These are phyloP conservation scores for Nyctibius bracteatus DNA, from an alignment of 2,113 vertebrate genomes.

Conservation along the genomic window DNA sequence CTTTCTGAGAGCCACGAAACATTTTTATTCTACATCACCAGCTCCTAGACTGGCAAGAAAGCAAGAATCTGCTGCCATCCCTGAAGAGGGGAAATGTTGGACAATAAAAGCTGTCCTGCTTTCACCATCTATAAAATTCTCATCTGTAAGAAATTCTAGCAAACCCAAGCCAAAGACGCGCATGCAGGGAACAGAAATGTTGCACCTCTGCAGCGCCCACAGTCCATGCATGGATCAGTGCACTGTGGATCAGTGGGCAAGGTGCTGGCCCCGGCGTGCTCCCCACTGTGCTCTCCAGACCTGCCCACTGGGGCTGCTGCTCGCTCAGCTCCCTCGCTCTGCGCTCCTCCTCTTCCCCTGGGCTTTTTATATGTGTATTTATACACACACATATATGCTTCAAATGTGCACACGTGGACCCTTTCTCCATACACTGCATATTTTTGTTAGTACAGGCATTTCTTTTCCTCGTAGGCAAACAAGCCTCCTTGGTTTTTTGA, in stretches of 20 bases:
- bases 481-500: neutral
- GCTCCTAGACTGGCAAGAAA: neutral
- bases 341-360: neutral
- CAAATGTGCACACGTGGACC: neutral
- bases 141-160: neutral
- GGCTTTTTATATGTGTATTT: neutral
- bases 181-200: accelerated
- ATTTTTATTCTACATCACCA: neutral
- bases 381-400: neutral
- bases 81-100: neutral
- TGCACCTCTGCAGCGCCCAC: accelerated
- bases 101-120: neutral
- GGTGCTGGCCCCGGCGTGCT: accelerated
- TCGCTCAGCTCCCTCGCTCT: accelerated
- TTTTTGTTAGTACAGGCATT: neutral
- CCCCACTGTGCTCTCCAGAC: neutral
- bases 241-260: neutral
- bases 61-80: neutral
- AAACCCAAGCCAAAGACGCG: neutral
- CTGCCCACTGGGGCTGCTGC: accelerated
- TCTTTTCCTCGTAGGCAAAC: neutral
- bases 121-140: neutral
- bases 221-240: accelerated
- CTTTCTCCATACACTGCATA: neutral
- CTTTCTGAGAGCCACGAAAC: neutral